These are phyloP conservation scores for Cephus pulcher DNA, from an alignment of 2,888 invertebrate species.

Conservation along the genomic window DNA sequence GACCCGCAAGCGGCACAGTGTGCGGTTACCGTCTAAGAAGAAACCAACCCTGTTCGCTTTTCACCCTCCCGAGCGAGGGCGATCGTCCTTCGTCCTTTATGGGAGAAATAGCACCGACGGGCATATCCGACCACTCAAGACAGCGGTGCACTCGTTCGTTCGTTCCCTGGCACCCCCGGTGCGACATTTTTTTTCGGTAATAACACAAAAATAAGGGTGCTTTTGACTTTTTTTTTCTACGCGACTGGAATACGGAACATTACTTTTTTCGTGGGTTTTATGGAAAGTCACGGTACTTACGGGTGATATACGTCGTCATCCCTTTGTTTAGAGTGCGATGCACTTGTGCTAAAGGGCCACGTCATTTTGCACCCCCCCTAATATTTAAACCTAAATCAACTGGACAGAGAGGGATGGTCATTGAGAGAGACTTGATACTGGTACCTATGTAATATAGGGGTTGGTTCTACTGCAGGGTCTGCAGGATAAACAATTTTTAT, in stretches of 20 bases:
- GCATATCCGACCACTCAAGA: slow-evolving; percentile 13
- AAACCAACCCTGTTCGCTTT: slow-evolving; percentile 1
- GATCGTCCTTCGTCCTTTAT: background rate
- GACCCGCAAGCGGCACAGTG: background rate
- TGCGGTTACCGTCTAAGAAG: background rate
- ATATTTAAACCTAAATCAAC: background rate
- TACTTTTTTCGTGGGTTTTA: background rate
- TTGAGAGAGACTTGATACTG: background rate
- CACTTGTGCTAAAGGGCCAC: background rate
- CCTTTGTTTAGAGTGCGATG: background rate
- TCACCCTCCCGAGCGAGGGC: background rate
- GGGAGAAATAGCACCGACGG: slow-evolving; percentile 6
- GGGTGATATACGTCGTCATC: background rate
- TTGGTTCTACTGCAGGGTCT: slow-evolving; percentile 16
- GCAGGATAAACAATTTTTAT: slow-evolving; percentile 28
- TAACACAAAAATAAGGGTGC: background rate
- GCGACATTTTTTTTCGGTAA: background rate
- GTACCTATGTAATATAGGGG: background rate
- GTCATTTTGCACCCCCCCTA: background rate
- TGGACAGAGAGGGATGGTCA: background rate
- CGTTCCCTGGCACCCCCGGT: background rate
- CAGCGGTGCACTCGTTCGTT: slow-evolving; percentile 16
- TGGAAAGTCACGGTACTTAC: background rate
- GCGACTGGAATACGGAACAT: background rate
- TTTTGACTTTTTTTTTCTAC: background rate